Conservation (phyloP, 1,140 invertebrate genomes). For the Drosophila ironensis region DNA sequence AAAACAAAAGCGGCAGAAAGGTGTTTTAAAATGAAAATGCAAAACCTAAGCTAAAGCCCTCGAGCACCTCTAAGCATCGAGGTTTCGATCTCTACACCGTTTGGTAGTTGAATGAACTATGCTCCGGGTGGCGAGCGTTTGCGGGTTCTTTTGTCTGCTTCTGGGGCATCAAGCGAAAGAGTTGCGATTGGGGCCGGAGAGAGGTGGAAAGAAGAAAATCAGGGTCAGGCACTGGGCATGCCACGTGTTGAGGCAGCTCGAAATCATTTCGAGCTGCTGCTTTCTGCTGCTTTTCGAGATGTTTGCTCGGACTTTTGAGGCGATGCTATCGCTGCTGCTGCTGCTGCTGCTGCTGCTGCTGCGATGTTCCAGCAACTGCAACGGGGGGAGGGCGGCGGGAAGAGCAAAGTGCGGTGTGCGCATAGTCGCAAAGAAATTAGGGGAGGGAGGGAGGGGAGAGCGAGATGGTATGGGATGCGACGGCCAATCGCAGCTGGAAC, state of each 20-base stretch:
- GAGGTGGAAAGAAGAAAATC: constrained; percentile 29
- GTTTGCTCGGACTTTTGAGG: constrained; percentile 2
- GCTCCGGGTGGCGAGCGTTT: constrained; percentile 1
- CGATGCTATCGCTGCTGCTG: constrained; percentile 36
- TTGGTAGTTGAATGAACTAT: constrained; percentile 69
- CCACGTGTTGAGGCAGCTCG: constrained; percentile 65
- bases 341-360: too few species aligned
- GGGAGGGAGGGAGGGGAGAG: constrained; percentile 11
- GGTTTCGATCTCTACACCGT: too few species aligned
- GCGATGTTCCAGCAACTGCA: too few species aligned
- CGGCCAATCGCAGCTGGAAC: constrained; percentile 71
- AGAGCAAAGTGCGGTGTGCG: too few species aligned
- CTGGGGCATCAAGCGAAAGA: constrained; percentile 1
- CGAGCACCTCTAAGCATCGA: too few species aligned
- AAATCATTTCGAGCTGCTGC: constrained; percentile 21
- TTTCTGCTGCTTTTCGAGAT: constrained; percentile 6
- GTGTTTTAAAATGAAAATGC: too few species aligned
- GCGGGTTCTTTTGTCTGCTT: constrained; percentile 10
- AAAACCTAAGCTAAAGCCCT: too few species aligned
- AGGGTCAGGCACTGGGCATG: constrained; percentile 44
- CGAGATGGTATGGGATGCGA: neutral
- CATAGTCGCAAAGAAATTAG: constrained; percentile 44
- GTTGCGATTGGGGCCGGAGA: constrained; percentile 6
- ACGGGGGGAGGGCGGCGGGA: constrained; percentile 14
- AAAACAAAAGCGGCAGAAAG: neutral